Conservation (phyloP, 1,140 invertebrate species). For the Pseudomyrmex sp. region DNA sequence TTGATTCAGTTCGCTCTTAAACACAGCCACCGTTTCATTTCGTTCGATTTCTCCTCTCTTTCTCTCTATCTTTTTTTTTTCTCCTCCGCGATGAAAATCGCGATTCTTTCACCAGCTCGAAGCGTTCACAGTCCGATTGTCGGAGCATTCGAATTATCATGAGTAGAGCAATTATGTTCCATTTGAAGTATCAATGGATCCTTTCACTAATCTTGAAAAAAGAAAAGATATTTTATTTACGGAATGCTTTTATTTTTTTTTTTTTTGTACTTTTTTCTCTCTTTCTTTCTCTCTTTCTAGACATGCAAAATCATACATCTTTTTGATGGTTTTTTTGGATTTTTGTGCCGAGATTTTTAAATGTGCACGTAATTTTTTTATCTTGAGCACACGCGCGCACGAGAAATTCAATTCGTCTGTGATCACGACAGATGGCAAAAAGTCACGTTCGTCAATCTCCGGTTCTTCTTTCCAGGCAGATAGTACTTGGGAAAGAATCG, state of each 20-base stretch:
- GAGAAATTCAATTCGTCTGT: conserved; percentile 1
- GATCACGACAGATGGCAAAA: neutral
- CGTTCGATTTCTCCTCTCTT: conserved; percentile 65
- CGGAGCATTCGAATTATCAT: conserved; percentile 2
- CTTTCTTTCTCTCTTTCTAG: too few relatives aligned
- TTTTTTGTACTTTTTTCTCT: too few relatives aligned
- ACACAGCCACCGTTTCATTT: conserved; percentile 83
- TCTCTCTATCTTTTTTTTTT: conserved; percentile 59
- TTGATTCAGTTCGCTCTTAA: conserved; percentile 83
- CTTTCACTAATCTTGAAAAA: neutral
- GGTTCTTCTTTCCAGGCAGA: conserved; percentile 14
- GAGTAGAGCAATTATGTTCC: neutral
- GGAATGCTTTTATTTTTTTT: neutral
- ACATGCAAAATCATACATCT: too few relatives aligned
- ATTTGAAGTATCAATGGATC: neutral
- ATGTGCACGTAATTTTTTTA: neutral
- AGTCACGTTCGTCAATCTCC: conserved; percentile 30
- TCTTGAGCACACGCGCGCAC: neutral
- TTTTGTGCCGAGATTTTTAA: neutral
- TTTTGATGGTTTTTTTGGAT: too few relatives aligned
- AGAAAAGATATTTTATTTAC: neutral
- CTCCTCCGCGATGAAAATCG: conserved; percentile 3
- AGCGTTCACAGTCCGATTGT: neutral
- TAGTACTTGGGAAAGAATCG: neutral
- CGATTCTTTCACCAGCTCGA: neutral